These are phyloP conservation scores for Camponotus floridanus DNA, from an alignment of 1,140 invertebrate genomes.

Conservation along the genomic window DNA sequence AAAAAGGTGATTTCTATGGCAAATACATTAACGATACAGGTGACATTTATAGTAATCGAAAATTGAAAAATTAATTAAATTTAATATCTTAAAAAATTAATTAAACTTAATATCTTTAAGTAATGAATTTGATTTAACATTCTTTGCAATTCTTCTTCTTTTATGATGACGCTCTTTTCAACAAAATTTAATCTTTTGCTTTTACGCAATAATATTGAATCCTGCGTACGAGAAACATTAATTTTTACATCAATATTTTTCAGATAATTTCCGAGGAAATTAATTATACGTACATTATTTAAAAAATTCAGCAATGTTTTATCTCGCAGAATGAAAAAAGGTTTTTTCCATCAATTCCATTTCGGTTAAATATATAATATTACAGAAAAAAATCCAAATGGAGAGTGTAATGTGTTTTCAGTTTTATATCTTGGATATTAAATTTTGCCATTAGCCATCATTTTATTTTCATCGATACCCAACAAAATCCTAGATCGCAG, in stretches of 20 bases:
- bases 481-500: not conserved
- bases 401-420: no score
- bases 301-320: not conserved
- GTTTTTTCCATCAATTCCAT: not conserved
- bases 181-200: not conserved
- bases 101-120: not conserved
- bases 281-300: not conserved
- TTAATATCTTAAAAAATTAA: no score
- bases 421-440: no score
- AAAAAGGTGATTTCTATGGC: not conserved
- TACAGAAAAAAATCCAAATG: not conserved
- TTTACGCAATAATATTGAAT: not conserved
- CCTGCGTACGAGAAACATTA: not conserved
- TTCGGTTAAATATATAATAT: not conserved
- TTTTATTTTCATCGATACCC: no score
- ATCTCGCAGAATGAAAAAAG: not conserved
- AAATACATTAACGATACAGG: not conserved
- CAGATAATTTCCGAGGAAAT: not conserved
- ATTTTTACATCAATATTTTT: no score
- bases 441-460: no score
- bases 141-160: not conserved
- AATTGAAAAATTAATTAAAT: not conserved
- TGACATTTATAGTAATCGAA: not conserved
- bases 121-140: not conserved
- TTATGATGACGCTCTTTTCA: not conserved